Conservation (phyloP, 92 coral and sea anemone genomes). For the Porites rus region DNA sequence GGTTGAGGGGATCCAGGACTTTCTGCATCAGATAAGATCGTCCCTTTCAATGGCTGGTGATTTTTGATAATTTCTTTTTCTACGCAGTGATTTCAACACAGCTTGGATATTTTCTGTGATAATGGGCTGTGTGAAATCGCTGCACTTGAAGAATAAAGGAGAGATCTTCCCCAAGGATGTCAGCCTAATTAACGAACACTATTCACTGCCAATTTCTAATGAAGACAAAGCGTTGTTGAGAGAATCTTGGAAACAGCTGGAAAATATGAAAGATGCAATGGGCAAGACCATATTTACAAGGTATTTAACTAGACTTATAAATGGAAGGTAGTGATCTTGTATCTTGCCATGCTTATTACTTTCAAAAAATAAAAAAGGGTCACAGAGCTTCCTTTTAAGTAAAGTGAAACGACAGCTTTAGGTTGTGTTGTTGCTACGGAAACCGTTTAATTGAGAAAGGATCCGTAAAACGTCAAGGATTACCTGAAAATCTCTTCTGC, state of each 20-base stretch:
- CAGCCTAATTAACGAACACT: background rate
- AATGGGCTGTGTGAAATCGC: slow-evolving; percentile 25
- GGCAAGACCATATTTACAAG: slow-evolving; percentile 39
- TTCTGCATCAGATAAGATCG: no score
- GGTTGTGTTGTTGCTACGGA: no score
- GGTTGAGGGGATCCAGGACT: no score
- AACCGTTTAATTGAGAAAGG: no score
- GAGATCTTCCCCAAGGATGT: background rate
- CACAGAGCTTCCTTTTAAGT: no score
- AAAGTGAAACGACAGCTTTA: no score
- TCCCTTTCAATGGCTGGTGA: background rate
- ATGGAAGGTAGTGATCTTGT: no score
- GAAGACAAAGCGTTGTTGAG: slow-evolving; percentile 44
- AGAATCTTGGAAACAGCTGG: slow-evolving; percentile 42
- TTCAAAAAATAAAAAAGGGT: background rate
- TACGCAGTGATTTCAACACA: background rate
- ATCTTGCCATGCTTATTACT: background rate
- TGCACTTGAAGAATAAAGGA: background rate
- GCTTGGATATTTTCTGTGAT: background rate
- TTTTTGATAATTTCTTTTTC: background rate
- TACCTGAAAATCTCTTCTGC: no score
- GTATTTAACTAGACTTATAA: background rate
- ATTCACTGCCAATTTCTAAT: slow-evolving; percentile 10
- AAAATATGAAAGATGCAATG: slow-evolving; percentile 1
- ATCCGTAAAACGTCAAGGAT: no score